These are phyloP conservation scores for Erannis defoliaria DNA, from an alignment of 2,888 invertebrate genomes.

Conservation along the genomic window DNA sequence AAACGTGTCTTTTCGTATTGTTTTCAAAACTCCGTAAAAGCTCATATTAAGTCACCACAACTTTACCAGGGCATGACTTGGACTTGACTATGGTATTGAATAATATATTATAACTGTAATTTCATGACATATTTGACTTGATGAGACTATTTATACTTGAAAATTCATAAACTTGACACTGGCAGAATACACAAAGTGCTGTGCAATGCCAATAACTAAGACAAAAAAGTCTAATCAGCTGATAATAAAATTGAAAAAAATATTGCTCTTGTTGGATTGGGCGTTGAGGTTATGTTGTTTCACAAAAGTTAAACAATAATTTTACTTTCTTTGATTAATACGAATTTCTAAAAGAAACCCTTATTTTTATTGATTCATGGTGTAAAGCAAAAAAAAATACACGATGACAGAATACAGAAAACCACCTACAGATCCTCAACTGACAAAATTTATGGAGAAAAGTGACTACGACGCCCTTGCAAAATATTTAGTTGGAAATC, in stretches of 20 bases:
- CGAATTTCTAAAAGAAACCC: not conserved
- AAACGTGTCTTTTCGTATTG: no score
- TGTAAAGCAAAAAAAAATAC: conserved; percentile 2
- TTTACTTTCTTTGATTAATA: not conserved
- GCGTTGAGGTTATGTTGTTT: conserved; percentile 16
- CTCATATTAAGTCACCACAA: no score
- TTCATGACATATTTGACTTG: no score
- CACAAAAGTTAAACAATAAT: conserved; percentile 4
- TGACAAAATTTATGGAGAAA: conserved; percentile 69
- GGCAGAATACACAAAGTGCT: no score
- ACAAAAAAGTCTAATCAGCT: not conserved
- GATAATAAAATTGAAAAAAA: not conserved
- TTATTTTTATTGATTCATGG: not conserved
- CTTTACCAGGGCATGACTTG: no score
- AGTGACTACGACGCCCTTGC: conserved; percentile 88
- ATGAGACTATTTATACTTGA: no score
- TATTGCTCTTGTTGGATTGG: not conserved
- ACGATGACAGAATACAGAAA: conserved; percentile 69
- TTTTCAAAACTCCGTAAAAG: no score
- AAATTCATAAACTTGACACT: no score
- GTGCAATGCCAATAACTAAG: no score
- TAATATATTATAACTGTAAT: no score
- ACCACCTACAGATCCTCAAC: conserved; percentile 72
- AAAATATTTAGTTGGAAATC: conserved; percentile 88
- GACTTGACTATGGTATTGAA: not conserved